phyloP scores from a whole-genome alignment of 2,888 invertebrate genomes.

The Philereme vetulata region DNA sequence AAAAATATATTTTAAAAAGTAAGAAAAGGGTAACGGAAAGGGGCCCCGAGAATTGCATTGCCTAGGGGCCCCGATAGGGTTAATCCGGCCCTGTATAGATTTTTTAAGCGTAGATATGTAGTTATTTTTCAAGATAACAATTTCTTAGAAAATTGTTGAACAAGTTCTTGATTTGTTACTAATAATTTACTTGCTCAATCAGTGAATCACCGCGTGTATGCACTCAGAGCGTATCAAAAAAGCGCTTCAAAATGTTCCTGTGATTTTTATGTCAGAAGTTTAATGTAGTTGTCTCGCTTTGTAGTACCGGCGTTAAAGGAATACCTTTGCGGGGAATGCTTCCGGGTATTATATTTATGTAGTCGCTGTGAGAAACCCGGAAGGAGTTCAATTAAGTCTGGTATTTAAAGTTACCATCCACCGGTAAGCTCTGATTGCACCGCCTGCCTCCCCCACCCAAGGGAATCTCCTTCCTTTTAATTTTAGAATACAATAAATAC shows the following conservation, averaged over 20 bases:
- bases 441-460: constrained; percentile 50
- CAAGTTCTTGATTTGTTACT: too few relatives aligned
- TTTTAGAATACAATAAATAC: constrained; percentile 80
- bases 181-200: too few relatives aligned
- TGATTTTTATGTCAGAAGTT: constrained; percentile 38
- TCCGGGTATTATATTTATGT: constrained; percentile 76
- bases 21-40: too few relatives aligned
- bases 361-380: constrained; percentile 66
- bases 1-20: too few relatives aligned
- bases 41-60: too few relatives aligned
- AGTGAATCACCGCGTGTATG: constrained; percentile 36
- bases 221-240: constrained; percentile 51
- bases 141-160: too few relatives aligned
- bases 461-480: constrained; percentile 76
- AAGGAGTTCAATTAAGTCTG: constrained; percentile 82
- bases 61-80: too few relatives aligned
- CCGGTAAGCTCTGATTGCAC: constrained; percentile 75
- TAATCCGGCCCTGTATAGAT: too few relatives aligned
- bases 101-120: too few relatives aligned
- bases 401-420: constrained; percentile 81
- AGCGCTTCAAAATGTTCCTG: constrained; percentile 45
- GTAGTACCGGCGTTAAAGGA: constrained; percentile 62
- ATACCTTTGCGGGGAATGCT: constrained; percentile 68
- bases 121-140: too few relatives aligned
- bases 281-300: constrained; percentile 32